Conservation (phyloP, 2,797 vertebrate species). For the Leptatherina wallacei region DNA sequence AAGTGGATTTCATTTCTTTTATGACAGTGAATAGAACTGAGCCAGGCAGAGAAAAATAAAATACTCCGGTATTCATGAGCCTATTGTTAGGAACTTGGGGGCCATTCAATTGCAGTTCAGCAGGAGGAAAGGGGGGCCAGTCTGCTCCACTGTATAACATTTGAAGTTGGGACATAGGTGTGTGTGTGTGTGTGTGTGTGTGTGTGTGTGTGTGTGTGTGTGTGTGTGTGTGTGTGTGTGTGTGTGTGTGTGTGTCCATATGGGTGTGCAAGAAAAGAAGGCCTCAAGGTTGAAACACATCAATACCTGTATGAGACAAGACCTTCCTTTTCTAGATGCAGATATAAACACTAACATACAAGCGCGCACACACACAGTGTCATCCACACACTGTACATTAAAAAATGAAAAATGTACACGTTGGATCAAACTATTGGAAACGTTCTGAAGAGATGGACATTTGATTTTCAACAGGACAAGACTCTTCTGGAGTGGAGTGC, state of each 20-base stretch:
- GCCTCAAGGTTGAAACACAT: slow-evolving; percentile 65
- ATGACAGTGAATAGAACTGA: slow-evolving; percentile 70
- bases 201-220: no score
- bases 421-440: slow-evolving; percentile 67
- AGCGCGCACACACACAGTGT: no score
- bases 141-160: slow-evolving; percentile 24
- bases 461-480: slow-evolving; percentile 55
- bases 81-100: slow-evolving; percentile 72
- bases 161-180: slow-evolving; percentile 40
- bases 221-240: slow-evolving; percentile 8
- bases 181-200: background rate
- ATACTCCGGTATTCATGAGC: slow-evolving; percentile 77
- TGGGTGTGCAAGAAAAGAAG: slow-evolving; percentile 31
- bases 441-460: slow-evolving; percentile 41
- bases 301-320: slow-evolving; percentile 51
- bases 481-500: slow-evolving; percentile 17
- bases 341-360: slow-evolving; percentile 1
- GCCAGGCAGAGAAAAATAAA: slow-evolving; percentile 67
- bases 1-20: slow-evolving; percentile 73
- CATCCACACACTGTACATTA: slow-evolving; percentile 47
- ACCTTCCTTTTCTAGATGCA: slow-evolving; percentile 17
- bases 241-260: slow-evolving; percentile 4
- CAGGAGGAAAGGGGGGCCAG: slow-evolving; percentile 2
- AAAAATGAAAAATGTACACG: slow-evolving; percentile 67
- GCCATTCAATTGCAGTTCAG: slow-evolving; percentile 54